These are phyloP conservation scores for Ptilonorhynchus violaceus DNA, from an alignment of 2,113 vertebrate genomes.

Conservation along the genomic window DNA sequence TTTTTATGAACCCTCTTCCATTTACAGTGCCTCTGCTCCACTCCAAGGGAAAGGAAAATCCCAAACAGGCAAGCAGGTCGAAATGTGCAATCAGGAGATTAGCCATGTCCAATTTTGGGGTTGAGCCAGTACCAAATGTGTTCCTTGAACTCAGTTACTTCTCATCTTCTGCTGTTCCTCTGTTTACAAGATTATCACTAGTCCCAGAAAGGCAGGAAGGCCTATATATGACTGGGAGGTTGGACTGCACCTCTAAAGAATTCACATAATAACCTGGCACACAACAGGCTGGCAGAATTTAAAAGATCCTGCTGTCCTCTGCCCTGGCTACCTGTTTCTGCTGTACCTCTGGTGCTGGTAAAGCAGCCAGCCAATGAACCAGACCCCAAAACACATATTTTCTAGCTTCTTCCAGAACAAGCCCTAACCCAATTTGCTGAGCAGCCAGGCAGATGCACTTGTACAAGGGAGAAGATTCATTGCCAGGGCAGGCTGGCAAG, in stretches of 20 bases:
- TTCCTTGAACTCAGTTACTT: not conserved
- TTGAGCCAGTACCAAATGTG: not conserved
- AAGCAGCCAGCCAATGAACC: too few relatives aligned
- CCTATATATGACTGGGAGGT: fast-evolving
- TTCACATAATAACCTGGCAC: not conserved
- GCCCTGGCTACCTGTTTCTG: too few relatives aligned
- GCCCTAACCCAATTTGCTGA: not conserved
- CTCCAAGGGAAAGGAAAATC: not conserved
- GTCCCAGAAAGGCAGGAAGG: not conserved
- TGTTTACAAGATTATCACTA: not conserved
- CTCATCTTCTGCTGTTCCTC: not conserved
- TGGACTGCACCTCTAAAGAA: not conserved
- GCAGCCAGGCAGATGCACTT: not conserved
- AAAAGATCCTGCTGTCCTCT: too few relatives aligned
- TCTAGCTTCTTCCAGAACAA: not conserved
- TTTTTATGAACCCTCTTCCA: not conserved
- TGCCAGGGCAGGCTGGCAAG: not conserved
- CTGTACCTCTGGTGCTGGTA: too few relatives aligned
- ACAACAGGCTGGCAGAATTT: not conserved
- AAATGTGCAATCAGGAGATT: not conserved
- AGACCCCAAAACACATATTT: too few relatives aligned
- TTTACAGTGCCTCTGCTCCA: not conserved
- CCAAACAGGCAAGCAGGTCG: not conserved
- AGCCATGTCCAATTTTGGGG: not conserved
- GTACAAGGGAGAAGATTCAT: not conserved